Evolutionary conservation across 2,113 vertebrate species (phyloP).

Genomic region (Prolemur simus): DNA sequence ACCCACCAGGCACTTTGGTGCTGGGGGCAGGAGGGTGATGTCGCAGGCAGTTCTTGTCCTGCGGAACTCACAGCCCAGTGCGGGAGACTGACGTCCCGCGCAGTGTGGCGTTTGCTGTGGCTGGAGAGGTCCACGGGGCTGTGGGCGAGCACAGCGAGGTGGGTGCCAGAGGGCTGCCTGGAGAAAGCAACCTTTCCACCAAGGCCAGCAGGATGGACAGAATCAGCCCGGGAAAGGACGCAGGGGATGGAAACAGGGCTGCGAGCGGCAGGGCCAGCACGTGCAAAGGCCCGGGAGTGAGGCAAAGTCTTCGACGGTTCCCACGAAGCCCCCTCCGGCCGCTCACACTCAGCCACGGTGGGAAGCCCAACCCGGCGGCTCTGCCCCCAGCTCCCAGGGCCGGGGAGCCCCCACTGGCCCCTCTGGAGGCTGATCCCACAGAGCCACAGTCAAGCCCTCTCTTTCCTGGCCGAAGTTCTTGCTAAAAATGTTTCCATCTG

Average conservation of each 20-base stretch:
- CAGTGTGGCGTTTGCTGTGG: fast-evolving
- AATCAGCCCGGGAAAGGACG: not conserved
- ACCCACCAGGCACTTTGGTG: not conserved
- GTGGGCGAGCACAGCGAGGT: fast-evolving
- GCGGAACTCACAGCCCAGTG: not conserved
- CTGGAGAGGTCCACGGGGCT: not conserved
- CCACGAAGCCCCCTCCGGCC: not conserved
- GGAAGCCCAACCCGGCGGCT: not conserved
- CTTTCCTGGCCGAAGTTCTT: conserved; percentile 10
- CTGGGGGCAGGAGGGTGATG: fast-evolving
- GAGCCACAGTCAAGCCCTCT: not conserved
- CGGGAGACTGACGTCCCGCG: not conserved
- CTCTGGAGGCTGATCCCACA: not conserved
- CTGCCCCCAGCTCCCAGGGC: not conserved
- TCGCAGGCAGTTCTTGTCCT: not conserved
- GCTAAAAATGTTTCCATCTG: conserved; percentile 25
- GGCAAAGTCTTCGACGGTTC: not conserved
- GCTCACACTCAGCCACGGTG: not conserved
- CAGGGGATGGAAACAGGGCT: not conserved
- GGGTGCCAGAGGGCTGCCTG: not conserved
- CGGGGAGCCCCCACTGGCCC: not conserved
- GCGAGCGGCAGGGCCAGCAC: no score
- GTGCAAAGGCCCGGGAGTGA: not conserved
- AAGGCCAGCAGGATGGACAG: not conserved
- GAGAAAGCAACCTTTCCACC: not conserved